Conservation (phyloP, 1,140 invertebrate genomes). For the Linepithema humile region DNA sequence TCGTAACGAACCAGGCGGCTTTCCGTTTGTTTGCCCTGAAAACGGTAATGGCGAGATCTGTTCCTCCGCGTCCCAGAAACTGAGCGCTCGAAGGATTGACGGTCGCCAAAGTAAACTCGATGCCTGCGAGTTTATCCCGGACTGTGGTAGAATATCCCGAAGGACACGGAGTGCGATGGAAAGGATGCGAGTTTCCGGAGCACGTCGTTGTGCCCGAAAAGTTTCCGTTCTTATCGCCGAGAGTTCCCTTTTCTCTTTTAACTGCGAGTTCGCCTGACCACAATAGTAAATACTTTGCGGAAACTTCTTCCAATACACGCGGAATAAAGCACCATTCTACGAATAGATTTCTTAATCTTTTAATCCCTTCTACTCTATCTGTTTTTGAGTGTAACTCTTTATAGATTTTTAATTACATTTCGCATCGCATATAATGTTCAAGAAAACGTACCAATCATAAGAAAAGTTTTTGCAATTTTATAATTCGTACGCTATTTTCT, state of each 20-base stretch:
- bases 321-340: not conserved
- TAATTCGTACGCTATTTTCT: not conserved
- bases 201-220: constrained; percentile 47
- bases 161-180: constrained; percentile 24
- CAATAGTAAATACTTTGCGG: constrained; percentile 47
- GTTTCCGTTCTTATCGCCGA: constrained; percentile 43
- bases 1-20: constrained; percentile 57
- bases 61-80: constrained; percentile 59
- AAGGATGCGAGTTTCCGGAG: constrained; percentile 43
- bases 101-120: constrained; percentile 58
- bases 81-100: constrained; percentile 56
- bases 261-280: constrained; percentile 44
- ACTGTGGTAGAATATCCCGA: constrained; percentile 20
- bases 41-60: constrained; percentile 56
- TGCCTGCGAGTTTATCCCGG: constrained; percentile 37
- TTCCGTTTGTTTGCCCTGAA: constrained; percentile 65
- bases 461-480: not conserved
- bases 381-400: not conserved
- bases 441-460: not conserved
- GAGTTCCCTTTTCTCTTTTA: constrained; percentile 33
- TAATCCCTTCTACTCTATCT: not conserved
- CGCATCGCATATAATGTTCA: not conserved
- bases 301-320: not conserved
- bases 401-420: not conserved
- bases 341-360: constrained; percentile 17